These are phyloP conservation scores for Carduelis carduelis DNA, from an alignment of 2,797 vertebrate species.

Conservation along the genomic window DNA sequence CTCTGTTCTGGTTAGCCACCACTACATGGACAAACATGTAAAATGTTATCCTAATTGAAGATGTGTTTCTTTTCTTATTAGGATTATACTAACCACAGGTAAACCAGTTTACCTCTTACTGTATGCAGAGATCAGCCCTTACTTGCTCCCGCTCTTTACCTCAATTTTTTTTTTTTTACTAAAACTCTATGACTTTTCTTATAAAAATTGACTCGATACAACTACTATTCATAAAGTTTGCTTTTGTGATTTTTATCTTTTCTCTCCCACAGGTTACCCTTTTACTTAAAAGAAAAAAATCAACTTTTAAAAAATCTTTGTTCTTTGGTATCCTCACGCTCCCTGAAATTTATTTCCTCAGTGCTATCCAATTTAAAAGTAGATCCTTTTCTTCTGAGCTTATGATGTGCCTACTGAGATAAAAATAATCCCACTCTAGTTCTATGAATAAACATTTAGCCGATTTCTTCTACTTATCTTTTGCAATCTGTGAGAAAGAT, in stretches of 20 bases:
- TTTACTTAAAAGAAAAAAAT: neutral
- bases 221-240: neutral
- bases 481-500: neutral
- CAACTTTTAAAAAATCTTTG: neutral
- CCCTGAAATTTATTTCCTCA: neutral
- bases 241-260: neutral
- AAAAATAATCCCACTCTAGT: conserved; percentile 24
- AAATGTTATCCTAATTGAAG: neutral
- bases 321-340: neutral
- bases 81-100: neutral
- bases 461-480: neutral
- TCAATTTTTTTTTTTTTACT: neutral
- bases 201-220: neutral
- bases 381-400: neutral
- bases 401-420: neutral
- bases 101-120: neutral
- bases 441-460: conserved; percentile 17
- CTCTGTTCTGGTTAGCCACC: neutral
- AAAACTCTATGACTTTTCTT: neutral
- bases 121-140: neutral
- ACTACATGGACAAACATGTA: neutral
- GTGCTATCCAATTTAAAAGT: neutral
- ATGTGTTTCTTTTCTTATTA: neutral
- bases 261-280: neutral
- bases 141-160: neutral